Evolutionary conservation across 2,113 vertebrate genomes (phyloP).

Genomic region (Osmerus mordax): DNA sequence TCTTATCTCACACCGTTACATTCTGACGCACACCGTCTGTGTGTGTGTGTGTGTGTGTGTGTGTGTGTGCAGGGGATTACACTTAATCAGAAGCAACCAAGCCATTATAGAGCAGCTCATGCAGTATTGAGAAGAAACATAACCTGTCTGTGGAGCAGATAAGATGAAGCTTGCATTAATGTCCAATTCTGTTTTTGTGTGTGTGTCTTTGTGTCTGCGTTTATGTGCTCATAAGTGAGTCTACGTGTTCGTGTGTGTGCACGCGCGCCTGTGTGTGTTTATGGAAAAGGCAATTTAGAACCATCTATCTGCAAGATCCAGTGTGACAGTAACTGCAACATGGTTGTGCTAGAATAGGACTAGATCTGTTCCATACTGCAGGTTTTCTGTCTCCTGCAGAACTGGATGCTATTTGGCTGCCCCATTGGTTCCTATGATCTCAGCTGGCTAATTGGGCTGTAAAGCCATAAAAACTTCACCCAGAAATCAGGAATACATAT

Average conservation of each 20-base stretch:
- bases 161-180: slow-evolving; percentile 27
- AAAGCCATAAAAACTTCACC: no score
- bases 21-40: slow-evolving; percentile 30
- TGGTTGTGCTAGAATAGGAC: no score
- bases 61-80: background rate
- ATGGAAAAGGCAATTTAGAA: no score
- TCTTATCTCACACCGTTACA: slow-evolving; percentile 32
- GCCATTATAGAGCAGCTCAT: slow-evolving; percentile 36
- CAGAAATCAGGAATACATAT: no score
- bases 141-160: slow-evolving; percentile 41
- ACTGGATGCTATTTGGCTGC: no score
- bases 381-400: no score
- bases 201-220: slow-evolving; percentile 8
- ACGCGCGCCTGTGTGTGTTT: background rate
- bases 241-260: slow-evolving; percentile 1
- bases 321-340: no score
- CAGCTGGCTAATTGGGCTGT: no score
- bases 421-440: no score
- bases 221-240: background rate
- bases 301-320: no score
- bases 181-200: slow-evolving; percentile 17
- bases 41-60: slow-evolving; percentile 18
- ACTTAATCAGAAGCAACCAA: slow-evolving; percentile 24
- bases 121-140: slow-evolving; percentile 41
- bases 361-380: no score